phyloP scores from a whole-genome alignment of 1,140 invertebrate genomes.

The Calliopsis andreniformis region DNA sequence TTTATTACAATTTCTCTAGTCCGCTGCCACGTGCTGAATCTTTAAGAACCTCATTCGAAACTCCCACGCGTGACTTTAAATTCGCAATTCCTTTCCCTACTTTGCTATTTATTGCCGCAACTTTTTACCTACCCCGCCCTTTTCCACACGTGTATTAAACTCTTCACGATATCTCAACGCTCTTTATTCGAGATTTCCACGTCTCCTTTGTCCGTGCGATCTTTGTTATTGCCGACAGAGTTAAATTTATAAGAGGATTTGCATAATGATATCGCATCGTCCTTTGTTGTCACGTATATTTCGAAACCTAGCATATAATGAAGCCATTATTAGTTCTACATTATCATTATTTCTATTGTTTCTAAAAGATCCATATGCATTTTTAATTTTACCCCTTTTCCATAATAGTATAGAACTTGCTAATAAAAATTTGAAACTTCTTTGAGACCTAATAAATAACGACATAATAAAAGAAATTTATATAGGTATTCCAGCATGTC shows the following conservation, averaged over 20 bases:
- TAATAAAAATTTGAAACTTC: too few relatives aligned
- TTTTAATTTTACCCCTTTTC: constrained; percentile 16
- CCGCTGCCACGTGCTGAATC: not conserved
- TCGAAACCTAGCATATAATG: not conserved
- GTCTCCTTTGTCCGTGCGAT: not conserved
- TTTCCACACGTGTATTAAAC: not conserved
- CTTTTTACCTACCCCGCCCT: not conserved
- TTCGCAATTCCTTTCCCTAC: not conserved
- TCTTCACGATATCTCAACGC: not conserved
- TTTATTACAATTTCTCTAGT: not conserved
- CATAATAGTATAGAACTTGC: not conserved
- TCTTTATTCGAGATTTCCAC: not conserved
- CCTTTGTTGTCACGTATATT: not conserved
- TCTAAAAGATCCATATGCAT: not conserved
- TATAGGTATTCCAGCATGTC: too few relatives aligned
- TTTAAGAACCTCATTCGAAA: not conserved
- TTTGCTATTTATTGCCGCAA: not conserved
- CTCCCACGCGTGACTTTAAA: not conserved
- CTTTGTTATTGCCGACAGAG: not conserved
- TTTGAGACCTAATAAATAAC: too few relatives aligned
- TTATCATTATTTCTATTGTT: not conserved
- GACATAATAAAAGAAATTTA: too few relatives aligned
- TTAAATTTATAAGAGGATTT: not conserved
- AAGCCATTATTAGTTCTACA: not conserved
- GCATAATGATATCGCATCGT: not conserved